A percentile compares a stretch with the other conserved stretches of the same genome.
phyloP scores from a whole-genome alignment of 2,113 vertebrate genomes.

The Takifugu bimaculatus region DNA sequence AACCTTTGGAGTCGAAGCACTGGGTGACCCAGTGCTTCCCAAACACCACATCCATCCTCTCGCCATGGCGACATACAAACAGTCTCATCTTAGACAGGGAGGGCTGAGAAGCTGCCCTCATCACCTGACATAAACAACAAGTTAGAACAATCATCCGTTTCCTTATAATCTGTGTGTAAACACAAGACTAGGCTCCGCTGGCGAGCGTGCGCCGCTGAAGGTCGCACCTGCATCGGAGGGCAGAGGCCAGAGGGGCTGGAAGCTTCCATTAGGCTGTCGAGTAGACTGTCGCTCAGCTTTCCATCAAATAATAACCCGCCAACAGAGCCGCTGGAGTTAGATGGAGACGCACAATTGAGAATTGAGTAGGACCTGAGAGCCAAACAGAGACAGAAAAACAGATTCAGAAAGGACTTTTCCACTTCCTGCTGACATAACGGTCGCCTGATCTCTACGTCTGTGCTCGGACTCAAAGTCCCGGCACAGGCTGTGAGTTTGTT shows the following conservation, averaged over 20 bases:
- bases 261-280: slow-evolving; percentile 84
- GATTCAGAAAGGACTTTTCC: background rate
- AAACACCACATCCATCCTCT: slow-evolving; percentile 98
- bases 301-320: slow-evolving; percentile 77
- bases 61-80: slow-evolving; percentile 95
- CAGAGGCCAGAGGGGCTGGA: slow-evolving; percentile 82
- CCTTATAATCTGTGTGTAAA: background rate
- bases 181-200: background rate
- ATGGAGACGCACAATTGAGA: slow-evolving; percentile 76
- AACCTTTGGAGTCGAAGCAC: slow-evolving; percentile 97
- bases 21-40: slow-evolving; percentile 97
- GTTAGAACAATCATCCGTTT: background rate
- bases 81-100: slow-evolving; percentile 85
- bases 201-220: too few species aligned
- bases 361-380: slow-evolving; percentile 87
- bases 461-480: background rate
- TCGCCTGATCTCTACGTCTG: too few species aligned
- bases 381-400: slow-evolving; percentile 9
- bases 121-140: slow-evolving; percentile 70
- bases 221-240: slow-evolving; percentile 85
- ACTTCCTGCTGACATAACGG: background rate
- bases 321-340: slow-evolving; percentile 60
- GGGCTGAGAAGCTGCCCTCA: slow-evolving; percentile 75
- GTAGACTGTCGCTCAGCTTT: slow-evolving; percentile 78
- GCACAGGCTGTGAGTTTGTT: background rate